Conservation (phyloP, 2,888 invertebrate species). For the Pimpla rufipes region DNA sequence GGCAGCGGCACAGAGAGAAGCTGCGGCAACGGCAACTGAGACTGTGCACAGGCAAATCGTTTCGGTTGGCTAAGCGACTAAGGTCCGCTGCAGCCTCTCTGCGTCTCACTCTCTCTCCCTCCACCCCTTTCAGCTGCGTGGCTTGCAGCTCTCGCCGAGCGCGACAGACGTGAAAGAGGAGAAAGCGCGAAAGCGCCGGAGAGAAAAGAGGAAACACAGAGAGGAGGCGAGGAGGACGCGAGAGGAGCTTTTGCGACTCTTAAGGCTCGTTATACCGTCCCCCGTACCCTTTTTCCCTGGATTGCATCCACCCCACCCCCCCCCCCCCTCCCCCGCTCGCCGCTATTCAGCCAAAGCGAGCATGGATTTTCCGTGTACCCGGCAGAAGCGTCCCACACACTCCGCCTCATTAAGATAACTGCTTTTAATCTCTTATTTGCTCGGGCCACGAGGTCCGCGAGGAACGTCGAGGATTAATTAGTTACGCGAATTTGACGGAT, state of each 20-base stretch:
- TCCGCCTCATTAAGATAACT: constrained; percentile 47
- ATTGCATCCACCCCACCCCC: constrained; percentile 18
- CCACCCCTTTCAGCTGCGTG: constrained; percentile 28
- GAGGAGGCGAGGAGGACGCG: neutral
- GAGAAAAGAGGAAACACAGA: constrained; percentile 30
- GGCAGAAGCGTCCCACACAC: constrained; percentile 15
- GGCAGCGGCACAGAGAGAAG: constrained; percentile 38
- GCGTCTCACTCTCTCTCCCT: constrained; percentile 1
- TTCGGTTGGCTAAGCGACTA: constrained; percentile 65
- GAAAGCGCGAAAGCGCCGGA: constrained; percentile 21
- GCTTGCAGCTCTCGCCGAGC: constrained; percentile 25
- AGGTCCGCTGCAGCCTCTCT: constrained; percentile 42
- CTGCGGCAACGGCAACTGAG: constrained; percentile 22
- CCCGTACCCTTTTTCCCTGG: constrained; percentile 27
- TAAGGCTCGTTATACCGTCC: constrained; percentile 35
- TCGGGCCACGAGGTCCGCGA: neutral
- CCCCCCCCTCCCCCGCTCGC: too few relatives aligned
- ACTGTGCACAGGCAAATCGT: constrained; percentile 55
- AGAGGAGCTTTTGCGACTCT: constrained; percentile 18
- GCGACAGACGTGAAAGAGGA: neutral
- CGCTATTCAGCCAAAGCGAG: constrained; percentile 30
- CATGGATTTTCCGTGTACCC: constrained; percentile 25
- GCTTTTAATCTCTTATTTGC: constrained; percentile 25
- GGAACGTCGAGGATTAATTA: constrained; percentile 11
- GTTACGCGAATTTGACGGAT: neutral